A percentile compares a stretch with the other conserved stretches of the same genome.
These are phyloP conservation scores for Aphelenchoides avenae DNA, from an alignment of 1,140 invertebrate species.

Conservation along the genomic window DNA sequence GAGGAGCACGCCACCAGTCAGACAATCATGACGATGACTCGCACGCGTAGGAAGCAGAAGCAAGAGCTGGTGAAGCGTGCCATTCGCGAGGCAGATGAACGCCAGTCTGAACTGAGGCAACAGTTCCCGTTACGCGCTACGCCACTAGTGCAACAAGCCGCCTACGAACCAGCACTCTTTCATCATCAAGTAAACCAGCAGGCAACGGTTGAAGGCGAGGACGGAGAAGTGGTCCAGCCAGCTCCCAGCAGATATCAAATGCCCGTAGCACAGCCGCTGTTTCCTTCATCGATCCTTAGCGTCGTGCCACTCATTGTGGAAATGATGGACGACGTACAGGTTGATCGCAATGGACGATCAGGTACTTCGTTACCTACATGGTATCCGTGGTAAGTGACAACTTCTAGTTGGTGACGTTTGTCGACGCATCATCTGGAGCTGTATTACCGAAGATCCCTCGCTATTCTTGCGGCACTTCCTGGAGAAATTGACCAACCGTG, in stretches of 20 bases:
- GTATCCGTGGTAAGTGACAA: neutral
- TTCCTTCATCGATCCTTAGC: constrained; percentile 90
- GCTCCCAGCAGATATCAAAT: constrained; percentile 63
- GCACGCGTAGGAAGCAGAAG: constrained; percentile 95
- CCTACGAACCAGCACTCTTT: constrained; percentile 86
- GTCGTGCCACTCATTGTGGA: constrained; percentile 89
- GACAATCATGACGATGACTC: constrained; percentile 93
- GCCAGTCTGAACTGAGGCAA: constrained; percentile 84
- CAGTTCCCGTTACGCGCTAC: constrained; percentile 95
- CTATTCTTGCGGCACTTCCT: constrained; percentile 90
- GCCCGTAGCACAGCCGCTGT: constrained; percentile 84
- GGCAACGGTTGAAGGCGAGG: constrained; percentile 22
- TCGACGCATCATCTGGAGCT: constrained; percentile 81
- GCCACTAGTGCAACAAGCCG: constrained; percentile 82
- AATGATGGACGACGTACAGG: constrained; percentile 88
- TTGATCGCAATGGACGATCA: constrained; percentile 79
- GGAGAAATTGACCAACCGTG: constrained; percentile 82
- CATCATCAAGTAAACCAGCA: constrained; percentile 59
- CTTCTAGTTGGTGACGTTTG: constrained; percentile 65
- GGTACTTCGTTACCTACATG: constrained; percentile 69
- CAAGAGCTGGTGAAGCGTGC: constrained; percentile 93
- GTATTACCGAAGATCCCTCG: constrained; percentile 92
- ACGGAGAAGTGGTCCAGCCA: constrained; percentile 61
- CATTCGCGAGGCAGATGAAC: constrained; percentile 87
- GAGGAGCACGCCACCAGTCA: constrained; percentile 84